Evolutionary conservation across 2,888 invertebrate species (phyloP), one percentile per base, ranked within the genome.

Genomic region (Pristionchus arcanus): DNA sequence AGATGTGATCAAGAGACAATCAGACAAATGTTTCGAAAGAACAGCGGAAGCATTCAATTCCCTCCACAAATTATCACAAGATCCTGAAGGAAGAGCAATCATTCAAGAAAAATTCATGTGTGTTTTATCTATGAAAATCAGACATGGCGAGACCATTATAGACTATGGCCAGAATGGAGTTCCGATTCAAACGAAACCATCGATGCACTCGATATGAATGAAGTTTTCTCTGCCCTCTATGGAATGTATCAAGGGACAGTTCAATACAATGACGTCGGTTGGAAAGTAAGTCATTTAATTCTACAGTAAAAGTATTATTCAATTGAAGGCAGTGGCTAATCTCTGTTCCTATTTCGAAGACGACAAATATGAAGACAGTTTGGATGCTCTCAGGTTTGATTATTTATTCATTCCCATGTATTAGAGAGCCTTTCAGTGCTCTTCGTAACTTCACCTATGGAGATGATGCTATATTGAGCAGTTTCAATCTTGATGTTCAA

Each of bases 381-480:
- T 85, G 21, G 84, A 85, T 85, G 55, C 84, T 31, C 59, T 85
- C 5, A 85, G 84, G 84, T 85, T 19, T 16, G 42, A 31, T 21
- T 25, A 68, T 13, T 55, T 34, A 28, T 31, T 71, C 19, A 31
- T 71, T 71, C 16, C 15, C 11, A 19, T 3, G 19, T 31, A 71
- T 7, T 11, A 34, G 28, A 34, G 21, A 9, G 7, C 21, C 37
- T 1, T 74, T 74, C 37, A 74, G 74, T 37, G 74, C 74, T 21
- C 74, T 74, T 19, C 74, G 74, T 9, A 25, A 63, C n/a, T 37
- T 74, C 74, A 37, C 15, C 37, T 97, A 97, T 95, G 98, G 98
- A 94, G 98, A 98, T 95, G 96, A 98, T 55, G 97, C 63, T 7
- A 81, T 53, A 19, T 28, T 53, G 25, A 81, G 81, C 28, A 49